A percentile compares a stretch with the other conserved stretches of the same genome.
Evolutionary conservation across 2,113 vertebrate species (phyloP).

Genomic region (Ptilorrhoa leucosticta): DNA sequence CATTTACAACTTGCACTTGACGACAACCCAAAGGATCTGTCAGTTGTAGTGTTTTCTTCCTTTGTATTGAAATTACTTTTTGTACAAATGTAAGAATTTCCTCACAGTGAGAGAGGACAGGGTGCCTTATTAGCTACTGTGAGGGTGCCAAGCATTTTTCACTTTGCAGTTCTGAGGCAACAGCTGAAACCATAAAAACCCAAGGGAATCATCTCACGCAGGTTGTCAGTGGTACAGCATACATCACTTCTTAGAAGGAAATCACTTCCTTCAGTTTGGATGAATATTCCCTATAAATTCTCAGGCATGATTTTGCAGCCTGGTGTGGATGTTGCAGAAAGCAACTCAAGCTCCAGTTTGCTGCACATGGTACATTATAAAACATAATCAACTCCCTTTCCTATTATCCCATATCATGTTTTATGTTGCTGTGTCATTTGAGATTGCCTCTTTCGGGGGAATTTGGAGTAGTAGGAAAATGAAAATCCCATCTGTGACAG

Average conservation of each 20-base stretch:
- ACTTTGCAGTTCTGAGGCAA: not conserved
- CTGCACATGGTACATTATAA: not conserved
- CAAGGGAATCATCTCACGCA: not conserved
- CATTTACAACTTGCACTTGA: not conserved
- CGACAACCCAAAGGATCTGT: not conserved
- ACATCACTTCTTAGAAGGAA: not conserved
- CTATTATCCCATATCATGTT: not conserved
- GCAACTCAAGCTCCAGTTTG: not conserved
- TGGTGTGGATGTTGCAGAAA: not conserved
- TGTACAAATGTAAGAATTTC: not conserved
- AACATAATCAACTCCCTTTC: not conserved
- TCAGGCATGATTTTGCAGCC: not conserved
- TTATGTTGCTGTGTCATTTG: not conserved
- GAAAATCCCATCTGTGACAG: not conserved
- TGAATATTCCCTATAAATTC: not conserved
- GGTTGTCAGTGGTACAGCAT: not conserved
- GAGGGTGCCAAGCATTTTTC: not conserved
- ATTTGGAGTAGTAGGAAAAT: not conserved
- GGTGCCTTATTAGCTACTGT: not conserved
- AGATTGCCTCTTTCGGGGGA: not conserved
- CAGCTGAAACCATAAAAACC: not conserved
- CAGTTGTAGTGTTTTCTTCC: not conserved
- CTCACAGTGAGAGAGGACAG: not conserved
- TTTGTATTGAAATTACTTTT: not conserved
- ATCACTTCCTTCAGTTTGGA: not conserved